A percentile compares a stretch with the other conserved stretches of the same genome.
Evolutionary conservation across 2,113 vertebrate species (phyloP).

Genomic region (Vimba vimba): DNA sequence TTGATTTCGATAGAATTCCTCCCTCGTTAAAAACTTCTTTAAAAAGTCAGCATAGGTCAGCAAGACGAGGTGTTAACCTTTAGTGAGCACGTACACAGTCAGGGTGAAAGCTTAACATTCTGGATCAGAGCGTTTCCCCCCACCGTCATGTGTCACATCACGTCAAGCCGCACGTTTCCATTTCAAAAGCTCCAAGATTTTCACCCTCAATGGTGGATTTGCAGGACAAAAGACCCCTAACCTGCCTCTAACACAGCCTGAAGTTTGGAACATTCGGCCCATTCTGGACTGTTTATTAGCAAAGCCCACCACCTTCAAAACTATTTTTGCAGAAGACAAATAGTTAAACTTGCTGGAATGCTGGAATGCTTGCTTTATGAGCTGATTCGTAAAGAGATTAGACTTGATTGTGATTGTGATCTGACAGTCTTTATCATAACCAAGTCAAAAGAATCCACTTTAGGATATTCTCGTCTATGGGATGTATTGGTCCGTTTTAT

Average conservation of each 20-base stretch:
- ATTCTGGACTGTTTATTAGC: slow-evolving; percentile 18
- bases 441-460: not conserved
- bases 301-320: slow-evolving; percentile 31
- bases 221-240: slow-evolving; percentile 57
- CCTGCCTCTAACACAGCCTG: slow-evolving; percentile 22
- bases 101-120: not conserved
- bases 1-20: not conserved
- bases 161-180: slow-evolving; percentile 50
- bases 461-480: not conserved
- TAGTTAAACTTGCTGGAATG: not conserved
- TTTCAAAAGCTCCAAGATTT: slow-evolving; percentile 58
- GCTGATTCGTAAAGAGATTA: not conserved
- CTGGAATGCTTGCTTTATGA: not conserved
- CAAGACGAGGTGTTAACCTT: slow-evolving; percentile 25
- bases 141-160: slow-evolving; percentile 45
- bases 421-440: not conserved
- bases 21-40: not conserved
- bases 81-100: slow-evolving; percentile 15
- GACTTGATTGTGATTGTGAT: not conserved
- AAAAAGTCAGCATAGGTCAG: slow-evolving; percentile 19
- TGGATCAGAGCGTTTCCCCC: slow-evolving; percentile 21
- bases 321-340: not conserved
- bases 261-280: slow-evolving; percentile 22
- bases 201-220: slow-evolving; percentile 51
- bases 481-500: not conserved